Evolutionary conservation across 92 coral and sea anemone species (phyloP), one percentile per base, ranked within the genome.

Genomic region (Bergia sp.): DNA sequence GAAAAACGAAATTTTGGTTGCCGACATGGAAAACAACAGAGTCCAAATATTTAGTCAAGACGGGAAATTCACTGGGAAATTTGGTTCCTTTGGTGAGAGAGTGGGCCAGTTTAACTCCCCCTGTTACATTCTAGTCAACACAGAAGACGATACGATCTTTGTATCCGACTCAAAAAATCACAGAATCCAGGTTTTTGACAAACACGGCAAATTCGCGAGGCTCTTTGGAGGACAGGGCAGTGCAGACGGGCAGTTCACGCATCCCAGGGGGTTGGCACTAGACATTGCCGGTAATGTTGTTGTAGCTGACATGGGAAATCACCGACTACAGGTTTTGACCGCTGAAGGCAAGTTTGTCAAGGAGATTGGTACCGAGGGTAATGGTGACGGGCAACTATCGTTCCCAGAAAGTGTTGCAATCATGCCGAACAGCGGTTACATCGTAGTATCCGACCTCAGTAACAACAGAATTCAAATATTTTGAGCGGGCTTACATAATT

Each of bases 341-440:
- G 91, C 98, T 58, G 91, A 88, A 65, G 99, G 99, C 55, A 83
- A 86, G 88, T 95, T 95, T 82, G 88, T 94, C 37, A 97, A 97
- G 90, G 98, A 96, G 89, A 95, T 96, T 89, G 99, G 99, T 36
- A 90, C 99, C 58, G 99, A 97, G 88, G 99, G 98, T 3, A 95
- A 94, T 83, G 99, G 99, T 4, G 99, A 97, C 76, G 98, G 99
- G 18, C 99, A 97, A 94, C 88, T 97, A 82, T 97, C 99, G 50
- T 97, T 97, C 92, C 99, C 99, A 71, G 99, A 97, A 80, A 95
- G 98, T 83, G 99, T 96, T 45, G 99, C 99, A 57, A 95, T 97
- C 74, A 95, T 96, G 95, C 99, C 99, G n/a, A 97, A 97, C 86
- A 97, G 98, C 55, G 99, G 99, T 2, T 97, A 97, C 86, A 97